phyloP scores from a whole-genome alignment of 2,797 vertebrate species.

The Sebastes iracundus region DNA sequence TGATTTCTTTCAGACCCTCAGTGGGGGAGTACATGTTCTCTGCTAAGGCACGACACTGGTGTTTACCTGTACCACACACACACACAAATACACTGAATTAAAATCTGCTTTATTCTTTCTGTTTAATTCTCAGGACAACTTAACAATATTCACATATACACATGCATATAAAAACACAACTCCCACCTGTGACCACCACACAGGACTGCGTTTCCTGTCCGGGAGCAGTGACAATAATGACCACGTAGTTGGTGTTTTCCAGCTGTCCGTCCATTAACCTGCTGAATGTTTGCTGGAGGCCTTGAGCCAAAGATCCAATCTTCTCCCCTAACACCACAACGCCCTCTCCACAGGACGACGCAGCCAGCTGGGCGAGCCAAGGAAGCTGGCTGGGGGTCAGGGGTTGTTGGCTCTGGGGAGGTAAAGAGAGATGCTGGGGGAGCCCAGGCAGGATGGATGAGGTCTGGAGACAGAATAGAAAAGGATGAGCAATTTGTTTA shows the following conservation, averaged over 20 bases:
- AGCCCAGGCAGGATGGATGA: conserved; percentile 73
- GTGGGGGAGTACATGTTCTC: conserved; percentile 91
- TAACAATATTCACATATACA: neutral
- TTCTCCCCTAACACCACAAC: conserved; percentile 91
- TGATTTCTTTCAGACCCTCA: conserved; percentile 91
- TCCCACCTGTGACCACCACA: conserved; percentile 86
- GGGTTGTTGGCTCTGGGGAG: conserved; percentile 77
- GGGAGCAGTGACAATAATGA: conserved; percentile 89
- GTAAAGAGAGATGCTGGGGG: conserved; percentile 67
- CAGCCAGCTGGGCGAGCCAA: conserved; percentile 95
- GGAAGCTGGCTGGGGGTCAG: conserved; percentile 93
- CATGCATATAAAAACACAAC: neutral
- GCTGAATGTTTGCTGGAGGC: conserved; percentile 91
- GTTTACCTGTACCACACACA: conserved; percentile 85
- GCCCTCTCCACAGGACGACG: conserved; percentile 92
- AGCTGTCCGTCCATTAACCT: conserved; percentile 89
- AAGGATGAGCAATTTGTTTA: neutral
- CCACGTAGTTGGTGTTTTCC: conserved; percentile 92
- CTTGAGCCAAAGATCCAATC: conserved; percentile 89
- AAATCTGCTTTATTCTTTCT: neutral
- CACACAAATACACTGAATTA: neutral
- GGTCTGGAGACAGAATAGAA: conserved; percentile 42
- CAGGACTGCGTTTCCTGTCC: conserved; percentile 92
- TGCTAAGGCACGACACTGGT: conserved; percentile 92
- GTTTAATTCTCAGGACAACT: neutral